Percentiles rank a stretch among this genome's conserved stretches.
These are phyloP conservation scores for Eolophus roseicapilla DNA, from an alignment of 2,113 vertebrate species.

Conservation along the genomic window DNA sequence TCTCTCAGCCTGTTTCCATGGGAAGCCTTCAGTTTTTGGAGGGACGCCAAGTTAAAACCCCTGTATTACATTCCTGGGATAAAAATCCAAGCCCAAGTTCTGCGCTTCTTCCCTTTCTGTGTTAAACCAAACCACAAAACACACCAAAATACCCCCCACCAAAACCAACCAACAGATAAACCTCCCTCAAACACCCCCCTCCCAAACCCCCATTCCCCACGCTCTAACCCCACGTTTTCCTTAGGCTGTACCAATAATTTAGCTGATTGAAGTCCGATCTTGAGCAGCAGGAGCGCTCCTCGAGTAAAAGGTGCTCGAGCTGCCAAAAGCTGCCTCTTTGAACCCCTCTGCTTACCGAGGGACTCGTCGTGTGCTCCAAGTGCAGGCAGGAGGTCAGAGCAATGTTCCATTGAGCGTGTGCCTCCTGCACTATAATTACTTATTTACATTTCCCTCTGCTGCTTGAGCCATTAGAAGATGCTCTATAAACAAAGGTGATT, in stretches of 20 bases:
- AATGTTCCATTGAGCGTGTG: background rate
- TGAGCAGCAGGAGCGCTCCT: background rate
- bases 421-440: constrained; percentile 39
- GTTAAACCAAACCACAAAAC: background rate
- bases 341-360: background rate
- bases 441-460: constrained; percentile 51
- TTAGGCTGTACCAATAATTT: background rate
- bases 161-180: background rate
- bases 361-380: background rate
- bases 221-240: background rate
- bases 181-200: background rate
- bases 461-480: constrained; percentile 7
- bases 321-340: background rate
- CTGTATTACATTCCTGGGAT: background rate
- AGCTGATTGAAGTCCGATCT: background rate
- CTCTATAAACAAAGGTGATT: constrained; percentile 41
- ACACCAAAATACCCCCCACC: background rate
- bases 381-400: constrained; percentile 11
- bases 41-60: background rate
- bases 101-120: background rate
- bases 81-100: background rate
- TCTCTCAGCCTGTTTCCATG: background rate
- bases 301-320: background rate
- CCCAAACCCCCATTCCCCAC: background rate
- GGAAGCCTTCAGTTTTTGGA: background rate